These are phyloP conservation scores for Leucopsar rothschildi DNA, from an alignment of 2,113 vertebrate species.

Conservation along the genomic window DNA sequence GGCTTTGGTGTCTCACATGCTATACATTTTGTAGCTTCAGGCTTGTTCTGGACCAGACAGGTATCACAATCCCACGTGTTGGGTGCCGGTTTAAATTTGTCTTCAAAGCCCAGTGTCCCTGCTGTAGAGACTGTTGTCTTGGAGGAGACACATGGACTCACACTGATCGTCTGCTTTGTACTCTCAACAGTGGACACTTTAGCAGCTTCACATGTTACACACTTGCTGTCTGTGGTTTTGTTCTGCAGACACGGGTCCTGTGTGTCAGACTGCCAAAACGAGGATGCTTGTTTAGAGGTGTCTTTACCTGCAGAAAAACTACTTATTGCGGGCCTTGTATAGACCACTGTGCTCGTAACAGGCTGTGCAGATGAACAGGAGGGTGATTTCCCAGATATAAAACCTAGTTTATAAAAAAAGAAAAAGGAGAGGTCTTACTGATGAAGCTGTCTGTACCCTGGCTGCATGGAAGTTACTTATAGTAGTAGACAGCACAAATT, in stretches of 20 bases:
- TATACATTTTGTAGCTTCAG: slow-evolving; percentile 88
- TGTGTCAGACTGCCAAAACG: slow-evolving; percentile 80
- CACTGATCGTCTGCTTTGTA: slow-evolving; percentile 46
- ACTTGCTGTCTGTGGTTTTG: slow-evolving; percentile 80
- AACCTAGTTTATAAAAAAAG: slow-evolving; percentile 69
- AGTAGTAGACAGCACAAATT: not conserved
- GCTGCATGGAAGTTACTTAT: not conserved
- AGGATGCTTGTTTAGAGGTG: slow-evolving; percentile 74
- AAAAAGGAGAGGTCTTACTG: not conserved
- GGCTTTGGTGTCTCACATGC: slow-evolving; percentile 95
- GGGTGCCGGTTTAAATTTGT: slow-evolving; percentile 79
- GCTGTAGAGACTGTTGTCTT: slow-evolving; percentile 49
- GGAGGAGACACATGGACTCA: slow-evolving; percentile 43
- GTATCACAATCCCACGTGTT: slow-evolving; percentile 96
- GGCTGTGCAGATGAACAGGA: slow-evolving; percentile 62
- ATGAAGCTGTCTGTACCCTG: not conserved
- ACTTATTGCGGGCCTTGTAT: slow-evolving; percentile 73
- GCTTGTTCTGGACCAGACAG: slow-evolving; percentile 92
- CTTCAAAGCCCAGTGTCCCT: slow-evolving; percentile 72
- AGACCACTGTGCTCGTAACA: slow-evolving; percentile 63
- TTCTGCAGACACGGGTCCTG: slow-evolving; percentile 79
- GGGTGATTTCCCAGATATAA: slow-evolving; percentile 65
- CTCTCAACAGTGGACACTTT: slow-evolving; percentile 69
- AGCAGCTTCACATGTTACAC: slow-evolving; percentile 76
- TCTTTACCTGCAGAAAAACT: slow-evolving; percentile 74